Evolutionary conservation across 2,888 invertebrate genomes (phyloP), one percentile per base, ranked within the genome.

Genomic region (Liodrosophila aerea): DNA sequence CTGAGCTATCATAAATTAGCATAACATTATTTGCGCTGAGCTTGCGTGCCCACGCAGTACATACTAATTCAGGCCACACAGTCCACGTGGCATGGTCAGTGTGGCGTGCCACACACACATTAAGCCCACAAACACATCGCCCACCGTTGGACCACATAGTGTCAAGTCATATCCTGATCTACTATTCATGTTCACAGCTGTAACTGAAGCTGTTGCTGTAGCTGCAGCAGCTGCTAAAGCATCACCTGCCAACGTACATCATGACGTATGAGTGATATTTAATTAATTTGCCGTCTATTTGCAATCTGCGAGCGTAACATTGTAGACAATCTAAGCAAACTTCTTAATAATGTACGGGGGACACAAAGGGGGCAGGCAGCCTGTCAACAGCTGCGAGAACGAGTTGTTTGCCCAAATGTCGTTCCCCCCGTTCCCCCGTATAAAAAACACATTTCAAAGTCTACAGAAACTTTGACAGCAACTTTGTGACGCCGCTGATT

Each of bases 201-300:
- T 13, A 30, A 5, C 22, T 22, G 22, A 22, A 5, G 22, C 22
- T 22, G 22, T 4, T 2, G 22, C 22, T 41, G 2, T 16, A 9
- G 22, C 22, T 41, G 2, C 12, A 9, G 22, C 8, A 27, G 0
- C 18, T 12, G 15, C 44, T 12, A 5, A 4, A 9, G 13, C 5
- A 31, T 7, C 12, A 22, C 37, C 13, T 16, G 33, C 13, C 30
- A 12, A 9, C 37, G 22, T 39, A 12, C 57, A 41, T 52, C 43
- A 45, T 76, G 80, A 60, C 76, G 63, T 64, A 66, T 71, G 76
- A 73, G 68, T 73, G 71, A 76, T 80, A 76, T 76, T 76, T 78
- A 80, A 80, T 78, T 83, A 80, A 76, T 69, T 56, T 68, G 50
- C 57, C 64, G 51, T 64, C 64, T 71, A 57, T 52, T 61, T 49